Evolutionary conservation across 1,140 invertebrate species (phyloP).

Genomic region (Atta cephalotes): DNA sequence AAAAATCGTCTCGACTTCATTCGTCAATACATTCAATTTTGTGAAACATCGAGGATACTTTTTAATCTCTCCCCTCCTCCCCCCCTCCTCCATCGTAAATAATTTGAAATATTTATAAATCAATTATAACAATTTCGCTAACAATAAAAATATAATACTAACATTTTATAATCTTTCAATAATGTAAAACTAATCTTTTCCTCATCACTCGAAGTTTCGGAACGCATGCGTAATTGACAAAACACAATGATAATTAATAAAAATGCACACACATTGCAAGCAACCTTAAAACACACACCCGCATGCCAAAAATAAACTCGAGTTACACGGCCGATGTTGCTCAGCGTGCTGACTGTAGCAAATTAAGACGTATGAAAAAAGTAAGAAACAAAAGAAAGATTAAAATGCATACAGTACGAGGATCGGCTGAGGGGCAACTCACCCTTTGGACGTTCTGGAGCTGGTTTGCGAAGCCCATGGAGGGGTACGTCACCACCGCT

Average conservation of each 20-base stretch:
- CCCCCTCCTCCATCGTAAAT: not conserved
- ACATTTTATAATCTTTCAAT: not conserved
- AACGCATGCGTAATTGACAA: constrained; percentile 14
- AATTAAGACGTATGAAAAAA: constrained; percentile 22
- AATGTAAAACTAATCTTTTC: not conserved
- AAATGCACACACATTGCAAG: constrained; percentile 47
- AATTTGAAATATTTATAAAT: not conserved
- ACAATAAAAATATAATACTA: not conserved
- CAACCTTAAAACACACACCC: constrained; percentile 29
- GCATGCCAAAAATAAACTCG: constrained; percentile 40
- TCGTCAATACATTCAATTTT: not conserved
- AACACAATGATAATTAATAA: constrained; percentile 43
- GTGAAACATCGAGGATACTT: constrained; percentile 33
- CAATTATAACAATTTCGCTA: not conserved
- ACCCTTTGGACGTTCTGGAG: constrained; percentile 95
- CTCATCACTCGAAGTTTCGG: constrained; percentile 26
- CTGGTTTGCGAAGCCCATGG: constrained; percentile 94
- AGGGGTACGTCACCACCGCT: constrained; percentile 96
- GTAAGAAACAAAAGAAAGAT: not conserved
- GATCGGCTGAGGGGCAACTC: constrained; percentile 75
- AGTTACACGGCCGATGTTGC: constrained; percentile 28
- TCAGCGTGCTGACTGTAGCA: constrained; percentile 44
- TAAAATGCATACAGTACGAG: not conserved
- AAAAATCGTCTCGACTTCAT: not conserved
- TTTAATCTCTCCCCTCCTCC: not conserved